These are phyloP conservation scores for Cremastinae sp. DNA, from an alignment of 2,888 invertebrate genomes.

Conservation along the genomic window DNA sequence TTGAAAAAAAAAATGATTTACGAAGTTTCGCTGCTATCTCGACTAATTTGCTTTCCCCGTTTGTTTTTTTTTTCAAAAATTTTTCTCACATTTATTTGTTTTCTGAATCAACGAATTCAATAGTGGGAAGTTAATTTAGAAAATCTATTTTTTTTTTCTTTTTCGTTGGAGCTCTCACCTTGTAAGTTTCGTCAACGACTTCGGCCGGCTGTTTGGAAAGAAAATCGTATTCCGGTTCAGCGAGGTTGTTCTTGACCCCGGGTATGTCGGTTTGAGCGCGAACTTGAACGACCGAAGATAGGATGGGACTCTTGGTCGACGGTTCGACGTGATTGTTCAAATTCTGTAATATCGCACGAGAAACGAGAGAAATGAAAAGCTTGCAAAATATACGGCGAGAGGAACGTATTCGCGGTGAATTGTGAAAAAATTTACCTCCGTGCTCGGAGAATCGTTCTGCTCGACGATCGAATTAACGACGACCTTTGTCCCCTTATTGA, in stretches of 20 bases:
- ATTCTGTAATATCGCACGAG: conserved; percentile 52
- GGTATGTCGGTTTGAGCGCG: conserved; percentile 75
- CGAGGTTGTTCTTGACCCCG: conserved; percentile 86
- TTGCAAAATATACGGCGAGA: background rate
- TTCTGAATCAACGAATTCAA: too few relatives aligned
- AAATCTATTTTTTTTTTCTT: background rate
- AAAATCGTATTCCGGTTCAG: conserved; percentile 92
- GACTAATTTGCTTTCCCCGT: background rate
- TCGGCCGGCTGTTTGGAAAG: conserved; percentile 92
- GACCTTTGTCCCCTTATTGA: conserved; percentile 72
- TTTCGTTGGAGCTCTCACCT: conserved; percentile 80
- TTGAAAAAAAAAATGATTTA: background rate
- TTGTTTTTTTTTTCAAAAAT: background rate
- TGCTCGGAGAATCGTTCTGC: conserved; percentile 66
- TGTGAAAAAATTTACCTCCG: conserved; percentile 65
- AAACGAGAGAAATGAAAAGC: background rate
- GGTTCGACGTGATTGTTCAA: conserved; percentile 66
- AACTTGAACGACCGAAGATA: conserved; percentile 84
- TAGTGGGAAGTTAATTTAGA: background rate
- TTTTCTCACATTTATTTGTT: too few relatives aligned
- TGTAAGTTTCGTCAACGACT: conserved; percentile 92
- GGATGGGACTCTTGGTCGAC: conserved; percentile 75
- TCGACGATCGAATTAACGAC: conserved; percentile 75
- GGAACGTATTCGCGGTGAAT: background rate
- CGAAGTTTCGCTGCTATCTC: too few relatives aligned